A percentile compares a stretch with the other conserved stretches of the same genome.
Conservation (phyloP, 2,888 invertebrate genomes). For the Platynereis dumerilii region DNA sequence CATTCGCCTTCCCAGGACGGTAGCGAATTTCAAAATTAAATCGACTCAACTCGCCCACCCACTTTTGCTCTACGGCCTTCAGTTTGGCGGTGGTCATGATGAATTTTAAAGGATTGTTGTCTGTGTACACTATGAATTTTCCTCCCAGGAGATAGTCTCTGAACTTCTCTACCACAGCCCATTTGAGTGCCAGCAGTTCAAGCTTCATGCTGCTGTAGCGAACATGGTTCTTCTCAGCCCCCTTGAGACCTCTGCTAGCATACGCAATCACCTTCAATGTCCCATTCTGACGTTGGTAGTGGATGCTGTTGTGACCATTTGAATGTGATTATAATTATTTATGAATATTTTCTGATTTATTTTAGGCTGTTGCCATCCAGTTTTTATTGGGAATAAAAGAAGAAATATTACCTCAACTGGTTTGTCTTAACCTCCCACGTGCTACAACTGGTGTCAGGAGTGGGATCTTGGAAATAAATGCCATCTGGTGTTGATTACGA, state of each 20-base stretch:
- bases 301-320: too few relatives aligned
- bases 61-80: constrained; percentile 8
- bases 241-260: too few relatives aligned
- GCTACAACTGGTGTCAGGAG: too few relatives aligned
- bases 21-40: constrained; percentile 8
- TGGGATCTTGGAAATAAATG: too few relatives aligned
- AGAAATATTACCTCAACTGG: too few relatives aligned
- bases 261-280: constrained; percentile 25
- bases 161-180: constrained; percentile 31
- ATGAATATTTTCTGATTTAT: too few relatives aligned
- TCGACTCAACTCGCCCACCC: neutral
- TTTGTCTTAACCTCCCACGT: too few relatives aligned
- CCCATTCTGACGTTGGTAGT: too few relatives aligned
- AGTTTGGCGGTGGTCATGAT: constrained; percentile 13
- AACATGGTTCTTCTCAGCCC: constrained; percentile 31
- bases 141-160: constrained; percentile 20
- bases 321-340: too few relatives aligned
- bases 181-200: constrained; percentile 37
- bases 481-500: too few relatives aligned
- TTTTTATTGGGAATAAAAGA: too few relatives aligned
- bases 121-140: constrained; percentile 10
- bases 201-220: constrained; percentile 39
- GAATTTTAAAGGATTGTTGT: constrained; percentile 16
- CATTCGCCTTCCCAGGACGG: neutral
- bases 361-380: too few relatives aligned